phyloP scores from a whole-genome alignment of 2,797 vertebrate species.

The Labeo calbasu region DNA sequence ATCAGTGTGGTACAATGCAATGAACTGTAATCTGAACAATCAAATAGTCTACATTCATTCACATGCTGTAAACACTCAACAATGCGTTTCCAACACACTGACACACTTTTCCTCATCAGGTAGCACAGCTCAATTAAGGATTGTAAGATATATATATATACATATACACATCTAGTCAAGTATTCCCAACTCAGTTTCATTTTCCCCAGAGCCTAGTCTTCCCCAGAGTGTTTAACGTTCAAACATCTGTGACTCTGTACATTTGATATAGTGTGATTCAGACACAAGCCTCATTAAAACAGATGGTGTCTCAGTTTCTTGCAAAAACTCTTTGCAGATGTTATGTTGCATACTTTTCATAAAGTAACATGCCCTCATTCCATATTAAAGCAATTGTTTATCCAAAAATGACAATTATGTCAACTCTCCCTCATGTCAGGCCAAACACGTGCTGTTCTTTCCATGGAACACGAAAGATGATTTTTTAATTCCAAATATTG shows the following conservation, averaged over 20 bases:
- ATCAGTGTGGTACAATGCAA: not conserved
- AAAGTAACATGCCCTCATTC: not conserved
- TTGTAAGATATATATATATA: not conserved
- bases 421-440: not conserved
- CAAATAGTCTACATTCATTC: not conserved
- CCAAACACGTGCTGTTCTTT: not conserved
- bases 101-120: not conserved
- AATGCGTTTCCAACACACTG: constrained; percentile 46
- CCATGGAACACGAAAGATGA: not conserved
- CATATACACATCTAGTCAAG: not conserved
- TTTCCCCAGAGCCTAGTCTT: constrained; percentile 31
- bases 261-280: constrained; percentile 36
- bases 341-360: constrained; percentile 14
- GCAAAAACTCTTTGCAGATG: constrained; percentile 21
- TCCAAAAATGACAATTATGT: not conserved
- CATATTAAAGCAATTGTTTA: not conserved
- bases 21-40: not conserved
- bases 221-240: constrained; percentile 19
- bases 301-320: constrained; percentile 18
- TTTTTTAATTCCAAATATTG: not conserved
- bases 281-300: constrained; percentile 16
- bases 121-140: constrained; percentile 13
- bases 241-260: constrained; percentile 26
- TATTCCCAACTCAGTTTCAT: constrained; percentile 29
- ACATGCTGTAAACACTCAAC: constrained; percentile 47